phyloP scores from a whole-genome alignment of 1,140 invertebrate genomes.

The Mya arenaria region DNA sequence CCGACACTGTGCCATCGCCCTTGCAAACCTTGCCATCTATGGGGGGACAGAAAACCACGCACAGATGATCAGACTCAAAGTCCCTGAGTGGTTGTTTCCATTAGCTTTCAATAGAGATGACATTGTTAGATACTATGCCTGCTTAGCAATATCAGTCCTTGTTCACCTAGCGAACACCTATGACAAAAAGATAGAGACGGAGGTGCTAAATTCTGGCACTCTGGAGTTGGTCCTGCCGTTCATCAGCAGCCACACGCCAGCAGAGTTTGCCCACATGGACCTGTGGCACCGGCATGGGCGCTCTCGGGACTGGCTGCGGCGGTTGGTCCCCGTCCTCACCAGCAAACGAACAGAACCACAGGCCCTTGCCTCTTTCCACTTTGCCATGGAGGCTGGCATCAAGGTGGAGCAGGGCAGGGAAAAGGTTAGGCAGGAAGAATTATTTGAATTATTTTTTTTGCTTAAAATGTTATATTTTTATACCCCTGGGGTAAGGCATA shows the following conservation, averaged over 20 bases:
- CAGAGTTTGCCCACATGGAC: slow-evolving; percentile 94
- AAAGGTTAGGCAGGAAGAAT: slow-evolving; percentile 82
- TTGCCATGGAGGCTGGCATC: slow-evolving; percentile 99
- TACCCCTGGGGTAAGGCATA: no score
- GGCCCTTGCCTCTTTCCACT: slow-evolving; percentile 98
- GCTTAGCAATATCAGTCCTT: slow-evolving; percentile 97
- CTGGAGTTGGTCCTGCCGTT: slow-evolving; percentile 98
- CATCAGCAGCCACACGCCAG: slow-evolving; percentile 95
- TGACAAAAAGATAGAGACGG: slow-evolving; percentile 93
- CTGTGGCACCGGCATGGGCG: slow-evolving; percentile 97
- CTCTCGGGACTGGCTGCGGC: slow-evolving; percentile 96
- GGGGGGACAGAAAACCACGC: slow-evolving; percentile 98
- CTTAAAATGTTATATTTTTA: no score
- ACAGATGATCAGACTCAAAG: slow-evolving; percentile 94
- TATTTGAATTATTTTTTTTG: no score
- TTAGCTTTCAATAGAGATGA: slow-evolving; percentile 98
- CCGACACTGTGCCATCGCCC: slow-evolving; percentile 96
- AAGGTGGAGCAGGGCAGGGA: slow-evolving; percentile 98
- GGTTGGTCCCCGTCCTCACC: slow-evolving; percentile 95
- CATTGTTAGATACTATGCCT: slow-evolving; percentile 96
- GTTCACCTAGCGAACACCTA: slow-evolving; percentile 92
- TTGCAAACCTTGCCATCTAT: slow-evolving; percentile 98
- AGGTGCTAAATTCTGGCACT: slow-evolving; percentile 96
- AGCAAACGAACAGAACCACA: slow-evolving; percentile 98
- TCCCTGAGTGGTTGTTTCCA: slow-evolving; percentile 99